A percentile compares a stretch with the other conserved stretches of the same genome.
Conservation (phyloP, 2,888 invertebrate species). For the Hartigia nigra region DNA sequence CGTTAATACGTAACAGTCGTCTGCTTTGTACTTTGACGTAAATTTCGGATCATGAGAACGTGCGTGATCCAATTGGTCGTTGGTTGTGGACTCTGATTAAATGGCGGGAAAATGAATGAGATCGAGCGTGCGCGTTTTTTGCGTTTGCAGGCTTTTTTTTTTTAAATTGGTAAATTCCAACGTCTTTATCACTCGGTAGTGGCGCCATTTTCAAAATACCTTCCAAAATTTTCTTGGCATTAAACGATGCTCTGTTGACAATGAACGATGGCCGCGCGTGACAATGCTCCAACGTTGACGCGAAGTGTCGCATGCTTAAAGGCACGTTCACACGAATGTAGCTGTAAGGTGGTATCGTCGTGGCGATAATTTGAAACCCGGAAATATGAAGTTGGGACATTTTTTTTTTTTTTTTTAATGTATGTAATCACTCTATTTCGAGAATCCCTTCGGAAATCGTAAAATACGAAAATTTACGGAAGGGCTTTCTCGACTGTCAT, state of each 20-base stretch:
- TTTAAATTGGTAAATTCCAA: neutral
- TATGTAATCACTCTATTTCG: neutral
- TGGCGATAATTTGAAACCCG: neutral
- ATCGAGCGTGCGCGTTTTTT: neutral
- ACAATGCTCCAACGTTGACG: neutral
- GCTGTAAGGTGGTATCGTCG: neutral
- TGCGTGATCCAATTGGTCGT: no score
- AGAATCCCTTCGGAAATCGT: neutral
- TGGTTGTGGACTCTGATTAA: neutral
- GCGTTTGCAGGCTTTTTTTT: neutral
- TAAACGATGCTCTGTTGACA: neutral
- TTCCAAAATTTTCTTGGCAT: neutral
- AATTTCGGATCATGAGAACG: neutral
- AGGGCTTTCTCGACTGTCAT: neutral
- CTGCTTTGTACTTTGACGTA: neutral
- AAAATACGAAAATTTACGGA: neutral
- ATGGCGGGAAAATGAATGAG: neutral
- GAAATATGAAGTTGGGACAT: neutral
- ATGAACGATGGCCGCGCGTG: neutral
- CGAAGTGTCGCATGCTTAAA: neutral
- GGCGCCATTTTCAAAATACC: neutral
- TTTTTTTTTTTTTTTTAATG: neutral
- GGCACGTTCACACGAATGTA: neutral
- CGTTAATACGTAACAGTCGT: neutral
- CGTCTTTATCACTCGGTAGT: neutral